Base-by-base conservation (phyloP, 2,797 vertebrate genomes). In the Champsocephalus gunnari region DNA sequence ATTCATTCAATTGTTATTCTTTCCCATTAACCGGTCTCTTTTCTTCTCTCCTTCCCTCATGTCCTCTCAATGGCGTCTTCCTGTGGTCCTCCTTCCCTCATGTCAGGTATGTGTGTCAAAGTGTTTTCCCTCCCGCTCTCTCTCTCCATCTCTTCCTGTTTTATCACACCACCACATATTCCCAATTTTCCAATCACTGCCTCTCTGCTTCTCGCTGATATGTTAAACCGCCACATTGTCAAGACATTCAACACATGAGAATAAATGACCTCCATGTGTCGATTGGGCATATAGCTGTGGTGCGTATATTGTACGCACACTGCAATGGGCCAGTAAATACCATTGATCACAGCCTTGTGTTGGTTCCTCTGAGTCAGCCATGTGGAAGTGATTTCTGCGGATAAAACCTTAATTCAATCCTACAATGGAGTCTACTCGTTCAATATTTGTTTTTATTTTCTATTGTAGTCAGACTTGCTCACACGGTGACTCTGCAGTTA, bases 301-400 rank as follows among this genome's bases (percentile, higher is more conserved):
- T 81, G 64, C 55, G 71, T 76, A 71, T 68, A 81, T 63, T 78
- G 59, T 73, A 62, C 4, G 57, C 76, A 69, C 76, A 65, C 68
- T 81, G 89, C 88, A 75, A 21, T 11, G 65, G 87, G 87, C 86
- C 88, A 86, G 86, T 88, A 90, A 91, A 91, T 88, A 82, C 75
- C 82, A 89, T 92, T 83, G 88, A 90, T 91, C 86, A 85, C 81
- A 66, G 59, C 63, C 85, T 84, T 87, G 82, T 88, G 89, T 76
- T 81, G 85, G 83, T 75, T 91, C n/a, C 16, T 75, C 34, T 73
- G 75, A 85, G 38, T 83, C 84, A 12, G 45, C 74, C 92, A 92
- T 88, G 84, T 92, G 93, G 92, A 88, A 91, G 74, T 78, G 69
- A 91, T 92, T 92, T 89, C 64, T 84, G 79, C 11, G 12, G 81